These are phyloP conservation scores for Drosophila eugracilis DNA, from an alignment of 1,140 invertebrate genomes.

Conservation along the genomic window DNA sequence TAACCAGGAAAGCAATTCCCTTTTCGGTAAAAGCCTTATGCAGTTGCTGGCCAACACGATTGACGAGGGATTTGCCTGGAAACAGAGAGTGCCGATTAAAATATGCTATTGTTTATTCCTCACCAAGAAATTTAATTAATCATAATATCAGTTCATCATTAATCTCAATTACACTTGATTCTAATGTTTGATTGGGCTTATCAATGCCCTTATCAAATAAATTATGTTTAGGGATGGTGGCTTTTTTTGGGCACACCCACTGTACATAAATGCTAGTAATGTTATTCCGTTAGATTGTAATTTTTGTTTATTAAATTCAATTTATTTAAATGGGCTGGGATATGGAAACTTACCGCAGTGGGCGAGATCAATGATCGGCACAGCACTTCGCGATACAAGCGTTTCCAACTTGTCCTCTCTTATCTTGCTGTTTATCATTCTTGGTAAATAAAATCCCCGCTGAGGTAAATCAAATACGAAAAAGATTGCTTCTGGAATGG, in stretches of 20 bases:
- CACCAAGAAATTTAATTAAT: too few relatives aligned
- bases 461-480: slow-evolving; percentile 18
- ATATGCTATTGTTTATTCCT: too few relatives aligned
- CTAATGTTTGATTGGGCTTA: not conserved
- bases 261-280: not conserved
- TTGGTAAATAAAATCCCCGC: slow-evolving; percentile 21
- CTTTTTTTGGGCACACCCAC: not conserved
- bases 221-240: not conserved
- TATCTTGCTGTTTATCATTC: slow-evolving; percentile 71
- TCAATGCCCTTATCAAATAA: not conserved
- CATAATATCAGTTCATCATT: too few relatives aligned
- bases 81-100: not conserved
- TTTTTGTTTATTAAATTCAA: not conserved
- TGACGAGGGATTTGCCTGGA: slow-evolving; percentile 86
- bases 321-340: not conserved
- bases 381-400: slow-evolving; percentile 88
- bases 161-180: too few relatives aligned
- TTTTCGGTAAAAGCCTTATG: slow-evolving; percentile 89
- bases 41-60: slow-evolving; percentile 88
- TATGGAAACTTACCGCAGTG: slow-evolving; percentile 88
- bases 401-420: slow-evolving; percentile 85
- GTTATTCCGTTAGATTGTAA: not conserved
- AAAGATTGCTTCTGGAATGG: slow-evolving; percentile 10
- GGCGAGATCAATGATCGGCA: slow-evolving; percentile 90
- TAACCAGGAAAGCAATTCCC: slow-evolving; percentile 90